Base-by-base conservation (phyloP, 2,888 invertebrate genomes). In the Opisthograptis luteolata region DNA sequence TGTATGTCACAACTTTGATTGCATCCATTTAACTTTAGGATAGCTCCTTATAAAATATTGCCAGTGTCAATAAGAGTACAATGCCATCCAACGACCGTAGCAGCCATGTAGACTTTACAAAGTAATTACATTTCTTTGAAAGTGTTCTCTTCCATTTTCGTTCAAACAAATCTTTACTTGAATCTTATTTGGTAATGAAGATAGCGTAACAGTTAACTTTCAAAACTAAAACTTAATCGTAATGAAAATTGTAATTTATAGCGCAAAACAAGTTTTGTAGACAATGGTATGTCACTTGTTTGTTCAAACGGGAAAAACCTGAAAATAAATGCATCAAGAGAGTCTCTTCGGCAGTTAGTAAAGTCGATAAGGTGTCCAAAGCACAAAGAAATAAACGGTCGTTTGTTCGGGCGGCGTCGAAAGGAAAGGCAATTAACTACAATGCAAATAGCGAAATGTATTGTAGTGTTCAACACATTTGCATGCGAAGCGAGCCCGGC, bases 351-450 rank as follows among this genome's bases (percentile, higher is more conserved):
- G 12, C 14, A 3, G 31, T 36, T 48, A 25, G 25, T 31, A 31
- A 37, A 49, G 62, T 70, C 74, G 70, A 76, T 76, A 75, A 82
- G 76, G 69, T 72, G 74, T 70, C 68, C 64, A 45, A 58, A 62
- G 55, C 59, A 73, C 71, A 79, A 79, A 77, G 77, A 77, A 81
- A 70, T 78, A 75, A 78, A 70, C 64, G 71, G 58, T 72, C 71
- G 72, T 80, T 82, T 76, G 74, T 76, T 72, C 67, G 61, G 65
- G 56, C 62, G 68, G 64, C 68, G 78, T 71, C 70, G 76, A 84
- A 83, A 85, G 84, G 84, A 83, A 85, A 84, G 82, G 84, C 87
- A 87, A 87, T 87, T 88, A 87, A 81, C 79, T 77, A 54, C 73
- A 85, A 84, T 79, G 79, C 79, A 84, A 86, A 86, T 84, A 81